Base-by-base conservation (phyloP, 2,113 vertebrate species). In the Planiliza haematocheilus region DNA sequence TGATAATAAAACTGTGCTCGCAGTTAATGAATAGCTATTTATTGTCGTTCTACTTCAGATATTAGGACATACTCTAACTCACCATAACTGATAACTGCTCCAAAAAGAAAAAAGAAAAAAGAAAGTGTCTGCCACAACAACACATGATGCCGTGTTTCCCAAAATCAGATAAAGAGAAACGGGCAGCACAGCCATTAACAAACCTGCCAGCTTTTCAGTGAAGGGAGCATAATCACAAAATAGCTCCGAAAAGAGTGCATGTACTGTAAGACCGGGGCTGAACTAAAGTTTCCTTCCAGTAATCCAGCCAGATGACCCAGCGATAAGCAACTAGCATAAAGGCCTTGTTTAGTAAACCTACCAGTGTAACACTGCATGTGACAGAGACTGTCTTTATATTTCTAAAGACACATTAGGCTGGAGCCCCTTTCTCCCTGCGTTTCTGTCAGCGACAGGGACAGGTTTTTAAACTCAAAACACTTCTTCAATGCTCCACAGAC, bases 361-460 rank as follows among this genome's bases (percentile, higher is more conserved):
- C 30, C 53, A 61, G 69, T 85, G 65, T 82, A 83, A 62, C 64
- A 85, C 43, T 46, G 52, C 73, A 79, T 82, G 80, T 80, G 84
- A 89, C 84, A 90, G 72, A 81, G 59, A 64, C 72, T 74, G 67
- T 86, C 75, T 85, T 70, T 63, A 58, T 74, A 18, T 77, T 74
- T 64, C 68, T 67, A 64, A 30, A 75, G 68, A 82, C 46, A 74
- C 77, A 70, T 78, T 53, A 68, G 2, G 71, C 58, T 41, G 71
- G 48, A 69, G 3, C 16, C 59, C 60, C 58, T n/a, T 55, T 82
- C 4, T 63, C 70, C 70, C 66, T 21, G 17, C 68, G 65, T 71
- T 85, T 70, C 75, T 89, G 78, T 86, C 85, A 86, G 83, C 48
- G 79, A 80, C 56, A 58, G 63, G 62, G 82, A 77, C 68, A 85